These are phyloP conservation scores for Campoletis raptor DNA, from an alignment of 2,888 invertebrate genomes.

Conservation along the genomic window DNA sequence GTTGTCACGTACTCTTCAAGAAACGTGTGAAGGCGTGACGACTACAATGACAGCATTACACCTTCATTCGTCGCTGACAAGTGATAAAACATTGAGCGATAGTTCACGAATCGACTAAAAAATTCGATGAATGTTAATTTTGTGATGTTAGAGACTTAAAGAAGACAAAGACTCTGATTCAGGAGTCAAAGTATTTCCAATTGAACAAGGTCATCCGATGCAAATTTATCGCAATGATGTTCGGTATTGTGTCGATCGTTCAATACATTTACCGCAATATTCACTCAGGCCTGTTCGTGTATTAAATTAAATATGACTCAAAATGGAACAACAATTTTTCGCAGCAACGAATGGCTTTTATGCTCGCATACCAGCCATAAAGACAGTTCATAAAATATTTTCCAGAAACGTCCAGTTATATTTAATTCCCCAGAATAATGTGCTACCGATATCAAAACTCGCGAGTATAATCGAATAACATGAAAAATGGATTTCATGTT, in stretches of 20 bases:
- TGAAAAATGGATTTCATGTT: not conserved
- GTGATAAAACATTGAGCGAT: not conserved
- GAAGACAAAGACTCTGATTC: not conserved
- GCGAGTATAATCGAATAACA: not conserved
- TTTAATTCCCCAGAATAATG: not conserved
- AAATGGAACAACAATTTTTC: not conserved
- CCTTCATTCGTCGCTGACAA: not conserved
- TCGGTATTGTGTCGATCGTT: not conserved
- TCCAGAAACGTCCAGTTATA: not conserved
- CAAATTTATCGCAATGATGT: not conserved
- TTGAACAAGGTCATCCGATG: not conserved
- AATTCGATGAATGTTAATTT: not conserved
- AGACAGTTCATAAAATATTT: not conserved
- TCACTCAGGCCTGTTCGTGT: not conserved
- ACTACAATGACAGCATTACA: not conserved
- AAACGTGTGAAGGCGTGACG: not conserved
- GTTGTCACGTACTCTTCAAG: constrained; percentile 16
- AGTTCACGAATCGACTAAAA: not conserved
- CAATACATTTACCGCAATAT: not conserved
- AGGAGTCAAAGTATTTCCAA: not conserved
- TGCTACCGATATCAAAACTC: not conserved
- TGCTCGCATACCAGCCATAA: not conserved
- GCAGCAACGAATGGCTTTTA: not conserved
- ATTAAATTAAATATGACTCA: not conserved
- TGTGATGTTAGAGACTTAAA: not conserved